Conservation (phyloP, 2,888 invertebrate species). For the Nephrotoma flavescens region DNA sequence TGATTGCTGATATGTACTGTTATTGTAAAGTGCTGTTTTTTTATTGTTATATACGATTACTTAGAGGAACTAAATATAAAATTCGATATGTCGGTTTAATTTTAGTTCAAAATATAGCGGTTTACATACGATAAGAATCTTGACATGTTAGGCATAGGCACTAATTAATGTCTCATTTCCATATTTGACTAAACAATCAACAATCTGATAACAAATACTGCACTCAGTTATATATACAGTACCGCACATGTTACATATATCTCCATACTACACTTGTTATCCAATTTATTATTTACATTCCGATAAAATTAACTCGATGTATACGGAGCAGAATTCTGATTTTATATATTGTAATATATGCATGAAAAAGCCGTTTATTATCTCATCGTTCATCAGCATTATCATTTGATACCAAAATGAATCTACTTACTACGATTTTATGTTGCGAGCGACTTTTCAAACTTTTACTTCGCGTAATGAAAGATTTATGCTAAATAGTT, state of each 20-base stretch:
- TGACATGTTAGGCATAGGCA: not conserved
- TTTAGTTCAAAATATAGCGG: too few relatives aligned
- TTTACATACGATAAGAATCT: not conserved
- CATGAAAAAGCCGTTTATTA: not conserved
- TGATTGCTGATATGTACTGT: not conserved
- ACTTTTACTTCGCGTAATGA: not conserved
- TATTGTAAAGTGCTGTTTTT: not conserved
- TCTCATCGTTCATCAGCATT: not conserved
- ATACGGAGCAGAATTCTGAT: not conserved
- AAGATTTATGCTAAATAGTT: not conserved
- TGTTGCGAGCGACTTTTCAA: not conserved
- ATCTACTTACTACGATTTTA: not conserved
- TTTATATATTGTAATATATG: not conserved
- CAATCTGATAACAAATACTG: not conserved
- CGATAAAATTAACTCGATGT: not conserved
- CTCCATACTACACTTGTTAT: not conserved
- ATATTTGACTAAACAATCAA: not conserved
- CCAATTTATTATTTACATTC: not conserved
- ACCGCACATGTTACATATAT: not conserved
- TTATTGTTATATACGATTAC: not conserved
- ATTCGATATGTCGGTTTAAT: not conserved
- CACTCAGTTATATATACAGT: too few relatives aligned
- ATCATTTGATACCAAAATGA: too few relatives aligned
- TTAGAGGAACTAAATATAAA: not conserved
- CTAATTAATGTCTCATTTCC: not conserved